Evolutionary conservation across 2,888 invertebrate species (phyloP), one percentile per base, ranked within the genome.

Genomic region (Petrolisthes cinctipes): DNA sequence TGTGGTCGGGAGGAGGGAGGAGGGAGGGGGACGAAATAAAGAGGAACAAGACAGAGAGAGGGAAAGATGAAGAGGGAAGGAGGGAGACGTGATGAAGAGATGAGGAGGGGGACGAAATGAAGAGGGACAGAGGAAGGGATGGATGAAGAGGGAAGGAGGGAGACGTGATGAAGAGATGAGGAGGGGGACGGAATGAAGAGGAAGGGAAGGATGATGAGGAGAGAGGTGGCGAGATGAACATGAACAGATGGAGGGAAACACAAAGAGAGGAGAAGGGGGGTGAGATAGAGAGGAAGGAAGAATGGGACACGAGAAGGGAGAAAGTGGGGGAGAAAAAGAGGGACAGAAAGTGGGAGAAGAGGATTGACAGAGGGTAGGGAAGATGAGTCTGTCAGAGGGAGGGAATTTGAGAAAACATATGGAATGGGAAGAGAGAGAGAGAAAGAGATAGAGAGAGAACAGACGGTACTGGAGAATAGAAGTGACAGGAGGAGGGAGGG

Each of bases 81-180:
- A 51, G 9, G 57, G 57, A 23, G 23, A n/a, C 9, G 61, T 6
- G 4, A 54, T 14, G 71, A 54, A 23, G n/a, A 14, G 53, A 37
- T 11, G 54, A 20, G 9, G 83, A n/a, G n/a, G n/a, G n/a, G n/a
- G n/a, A n/a, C n/a, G n/a, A n/a, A n/a, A 71, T 14, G 54, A 37
- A 56, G n/a, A 56, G 23, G n/a, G 37, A 57, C 23, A 76, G 76
- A 57, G 61, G 5, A 7, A 53, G 82, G 37, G 17, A 78, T 5
- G 17, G 79, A 61, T 20, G 76, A 78, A 84, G 76, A 23, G 54
- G 79, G 51, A 54, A 23, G 51, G 57, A 56, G 14, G 23, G 78
- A 51, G n/a, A n/a, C n/a, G n/a, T n/a, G n/a, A n/a, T n/a, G n/a
- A n/a, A n/a, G n/a, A n/a, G n/a, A n/a, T n/a, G n/a, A n/a, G n/a